Base-by-base conservation (phyloP, 2,113 vertebrate species). In the Chlamydotis undulata region DNA sequence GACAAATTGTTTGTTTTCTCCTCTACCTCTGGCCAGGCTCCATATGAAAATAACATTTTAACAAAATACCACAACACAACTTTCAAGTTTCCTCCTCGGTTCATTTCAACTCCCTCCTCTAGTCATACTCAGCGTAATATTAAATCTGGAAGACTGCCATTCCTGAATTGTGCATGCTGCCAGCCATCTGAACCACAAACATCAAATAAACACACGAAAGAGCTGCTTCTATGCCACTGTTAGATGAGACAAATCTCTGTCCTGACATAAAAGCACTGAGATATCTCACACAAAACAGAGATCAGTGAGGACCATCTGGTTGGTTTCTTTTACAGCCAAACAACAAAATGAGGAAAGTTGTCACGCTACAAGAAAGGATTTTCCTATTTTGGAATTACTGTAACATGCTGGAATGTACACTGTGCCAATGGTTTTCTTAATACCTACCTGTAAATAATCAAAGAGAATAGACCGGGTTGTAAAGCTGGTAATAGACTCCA, bases 221-320 rank as follows among this genome's bases (percentile, higher is more conserved):
- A 83, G 41, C 47, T 91, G 63, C 55, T 92, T 86, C 93, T 90
- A 68, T 95, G 75, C 84, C 91, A 63, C 43, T 78, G 87, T 80
- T 92, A 89, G 67, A 96, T 89, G 93, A 95, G 82, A 95, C 74
- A 91, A 93, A 96, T 95, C 93, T 95, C 55, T 89, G 73, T 57
- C 86, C 68, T 93, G 53, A 89, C 92, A 95, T 90, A 95, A 95
- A 97, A 93, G 74, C 87, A 86, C 73, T 71, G 84, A 91, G 59
- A 96, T 68, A 26, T 67, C 90, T 90, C 92, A 61, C 45, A 76
- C 76, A 95, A 37, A 94, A 93, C 76, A 80, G 83, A 94, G 56
- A 96, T 93, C 74, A 94, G 73, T 7, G 41, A 83, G 50, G 56
- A 92, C 96, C 96, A 97, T 97, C 96, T 97, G 97, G 69, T 87